Conservation (phyloP, 2,113 vertebrate species). For the Istiophorus platypterus region DNA sequence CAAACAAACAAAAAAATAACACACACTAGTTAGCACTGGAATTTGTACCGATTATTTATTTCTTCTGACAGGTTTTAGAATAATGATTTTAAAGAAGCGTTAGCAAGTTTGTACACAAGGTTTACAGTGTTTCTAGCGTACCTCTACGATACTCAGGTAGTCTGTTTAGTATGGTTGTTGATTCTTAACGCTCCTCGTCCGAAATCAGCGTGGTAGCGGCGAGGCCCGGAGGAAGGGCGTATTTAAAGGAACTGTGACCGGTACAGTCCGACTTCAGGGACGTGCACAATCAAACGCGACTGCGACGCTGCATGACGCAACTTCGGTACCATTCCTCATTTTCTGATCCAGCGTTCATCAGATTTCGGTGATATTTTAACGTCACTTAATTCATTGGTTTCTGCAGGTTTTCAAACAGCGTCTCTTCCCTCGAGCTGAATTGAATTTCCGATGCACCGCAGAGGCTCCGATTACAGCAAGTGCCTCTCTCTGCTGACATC, state of each 20-base stretch:
- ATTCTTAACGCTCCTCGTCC: conserved; percentile 21
- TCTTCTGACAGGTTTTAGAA: conserved; percentile 7
- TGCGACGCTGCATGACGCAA: too few species aligned
- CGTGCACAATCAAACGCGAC: conserved; percentile 8
- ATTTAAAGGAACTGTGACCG: too few species aligned
- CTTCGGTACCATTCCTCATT: too few species aligned
- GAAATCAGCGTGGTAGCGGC: too few species aligned
- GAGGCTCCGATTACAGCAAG: neutral
- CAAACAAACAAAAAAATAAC: too few species aligned
- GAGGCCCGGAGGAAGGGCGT: too few species aligned
- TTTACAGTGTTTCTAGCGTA: conserved; percentile 60
- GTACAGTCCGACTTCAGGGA: neutral
- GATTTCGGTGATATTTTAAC: neutral
- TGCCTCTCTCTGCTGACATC: conserved; percentile 7
- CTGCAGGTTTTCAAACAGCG: neutral
- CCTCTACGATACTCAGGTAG: conserved; percentile 64
- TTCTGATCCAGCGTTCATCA: neutral
- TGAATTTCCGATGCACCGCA: neutral
- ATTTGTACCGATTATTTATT: conserved; percentile 55
- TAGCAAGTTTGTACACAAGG: conserved; percentile 23
- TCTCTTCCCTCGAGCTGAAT: neutral
- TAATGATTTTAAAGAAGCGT: conserved; percentile 33
- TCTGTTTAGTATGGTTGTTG: conserved; percentile 5
- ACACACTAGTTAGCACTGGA: conserved; percentile 53
- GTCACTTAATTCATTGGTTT: neutral